Evolutionary conservation across 2,113 vertebrate genomes (phyloP).

Genomic region (Chlorocebus sabaeus): DNA sequence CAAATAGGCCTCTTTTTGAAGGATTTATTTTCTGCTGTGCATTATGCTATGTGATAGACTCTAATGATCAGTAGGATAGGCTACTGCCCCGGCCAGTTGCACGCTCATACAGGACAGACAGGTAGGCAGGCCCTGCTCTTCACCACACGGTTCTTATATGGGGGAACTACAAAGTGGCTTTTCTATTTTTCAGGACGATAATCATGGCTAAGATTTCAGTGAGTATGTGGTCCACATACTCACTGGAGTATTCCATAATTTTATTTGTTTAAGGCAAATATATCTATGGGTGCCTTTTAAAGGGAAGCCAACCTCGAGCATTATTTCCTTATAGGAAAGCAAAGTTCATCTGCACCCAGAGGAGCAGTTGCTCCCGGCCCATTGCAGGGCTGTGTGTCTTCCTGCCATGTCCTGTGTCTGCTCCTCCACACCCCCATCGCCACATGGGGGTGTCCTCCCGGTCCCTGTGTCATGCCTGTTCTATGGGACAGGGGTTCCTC

Average conservation of each 20-base stretch:
- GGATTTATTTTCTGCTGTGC: fast-evolving
- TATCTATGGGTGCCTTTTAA: too few species aligned
- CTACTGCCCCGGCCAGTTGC: fast-evolving
- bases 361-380: background rate
- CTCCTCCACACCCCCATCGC: background rate
- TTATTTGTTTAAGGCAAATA: background rate
- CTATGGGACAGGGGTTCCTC: background rate
- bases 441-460: fast-evolving
- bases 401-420: fast-evolving
- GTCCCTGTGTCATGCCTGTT: background rate
- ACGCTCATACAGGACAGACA: fast-evolving
- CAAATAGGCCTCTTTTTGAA: too few species aligned
- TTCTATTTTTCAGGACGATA: background rate
- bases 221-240: fast-evolving
- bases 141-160: fast-evolving
- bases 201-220: fast-evolving
- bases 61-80: fast-evolving
- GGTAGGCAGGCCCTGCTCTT: fast-evolving
- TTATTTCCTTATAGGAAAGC: background rate
- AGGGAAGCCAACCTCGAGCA: background rate
- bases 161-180: fast-evolving
- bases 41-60: background rate
- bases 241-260: fast-evolving
- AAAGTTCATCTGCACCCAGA: background rate
- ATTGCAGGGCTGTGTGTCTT: fast-evolving